phyloP scores from a whole-genome alignment of 2,113 vertebrate species.

The Acrocephalus kingi region DNA sequence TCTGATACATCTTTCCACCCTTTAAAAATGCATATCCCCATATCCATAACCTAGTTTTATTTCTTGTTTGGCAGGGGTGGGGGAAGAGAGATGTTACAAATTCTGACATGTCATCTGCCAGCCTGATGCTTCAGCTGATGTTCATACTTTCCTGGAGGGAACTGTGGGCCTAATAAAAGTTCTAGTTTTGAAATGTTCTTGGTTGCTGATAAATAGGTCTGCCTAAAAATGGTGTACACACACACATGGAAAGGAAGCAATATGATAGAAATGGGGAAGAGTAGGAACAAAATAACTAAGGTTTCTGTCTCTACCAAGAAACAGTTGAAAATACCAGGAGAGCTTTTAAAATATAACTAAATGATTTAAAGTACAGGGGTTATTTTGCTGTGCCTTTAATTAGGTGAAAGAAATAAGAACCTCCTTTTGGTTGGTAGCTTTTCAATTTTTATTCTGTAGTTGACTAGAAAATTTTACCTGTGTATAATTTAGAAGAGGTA shows the following conservation, averaged over 20 bases:
- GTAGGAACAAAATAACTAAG: background rate
- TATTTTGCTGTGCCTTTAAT: background rate
- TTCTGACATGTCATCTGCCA: slow-evolving; percentile 16
- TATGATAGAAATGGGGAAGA: background rate
- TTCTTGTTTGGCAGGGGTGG: background rate
- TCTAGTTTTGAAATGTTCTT: background rate
- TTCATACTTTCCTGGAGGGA: background rate
- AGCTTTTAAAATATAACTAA: background rate
- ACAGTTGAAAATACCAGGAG: background rate
- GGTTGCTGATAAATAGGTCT: background rate
- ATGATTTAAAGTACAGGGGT: background rate
- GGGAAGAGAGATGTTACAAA: background rate
- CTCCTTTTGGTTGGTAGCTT: background rate
- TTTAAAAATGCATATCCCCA: background rate
- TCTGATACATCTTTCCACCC: background rate
- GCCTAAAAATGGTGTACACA: background rate
- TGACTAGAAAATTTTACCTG: background rate
- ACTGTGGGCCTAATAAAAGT: background rate
- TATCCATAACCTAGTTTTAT: background rate
- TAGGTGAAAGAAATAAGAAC: background rate
- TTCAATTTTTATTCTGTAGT: background rate
- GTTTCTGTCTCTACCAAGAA: background rate
- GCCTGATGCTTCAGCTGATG: background rate
- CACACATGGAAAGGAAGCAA: background rate
- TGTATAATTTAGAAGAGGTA: background rate